Conservation (phyloP, 2,113 vertebrate genomes). For the Larimichthys crocea region DNA sequence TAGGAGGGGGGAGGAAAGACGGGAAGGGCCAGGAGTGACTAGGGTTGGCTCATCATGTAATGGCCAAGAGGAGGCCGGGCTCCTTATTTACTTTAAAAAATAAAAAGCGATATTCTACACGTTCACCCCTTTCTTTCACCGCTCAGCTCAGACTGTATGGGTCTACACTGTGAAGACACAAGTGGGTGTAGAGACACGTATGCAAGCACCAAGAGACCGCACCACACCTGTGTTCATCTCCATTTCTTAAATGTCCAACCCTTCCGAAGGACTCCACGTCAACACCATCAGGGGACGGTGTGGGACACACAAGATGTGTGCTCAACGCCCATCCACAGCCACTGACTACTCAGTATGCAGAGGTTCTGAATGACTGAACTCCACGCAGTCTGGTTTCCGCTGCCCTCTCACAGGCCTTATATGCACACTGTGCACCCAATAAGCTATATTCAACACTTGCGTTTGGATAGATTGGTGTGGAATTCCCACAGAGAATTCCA, state of each 20-base stretch:
- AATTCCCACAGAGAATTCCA: constrained; percentile 35
- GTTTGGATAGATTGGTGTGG: constrained; percentile 17
- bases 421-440: constrained; percentile 32
- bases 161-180: constrained; percentile 15
- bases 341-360: constrained; percentile 52
- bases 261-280: background rate
- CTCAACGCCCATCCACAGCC: constrained; percentile 47
- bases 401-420: constrained; percentile 37
- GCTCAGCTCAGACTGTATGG: constrained; percentile 38
- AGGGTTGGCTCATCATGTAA: constrained; percentile 76
- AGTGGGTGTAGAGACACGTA: constrained; percentile 9
- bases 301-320: constrained; percentile 29
- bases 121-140: background rate
- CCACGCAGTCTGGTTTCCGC: constrained; percentile 37
- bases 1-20: constrained; percentile 59
- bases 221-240: constrained; percentile 33
- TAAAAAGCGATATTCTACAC: constrained; percentile 58
- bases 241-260: background rate
- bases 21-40: constrained; percentile 61
- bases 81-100: constrained; percentile 73
- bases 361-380: constrained; percentile 69
- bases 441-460: constrained; percentile 29
- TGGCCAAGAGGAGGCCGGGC: constrained; percentile 62
- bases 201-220: constrained; percentile 9
- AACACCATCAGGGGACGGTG: constrained; percentile 15